These are phyloP conservation scores for Pterois miles DNA, from an alignment of 2,797 vertebrate genomes.

Conservation along the genomic window DNA sequence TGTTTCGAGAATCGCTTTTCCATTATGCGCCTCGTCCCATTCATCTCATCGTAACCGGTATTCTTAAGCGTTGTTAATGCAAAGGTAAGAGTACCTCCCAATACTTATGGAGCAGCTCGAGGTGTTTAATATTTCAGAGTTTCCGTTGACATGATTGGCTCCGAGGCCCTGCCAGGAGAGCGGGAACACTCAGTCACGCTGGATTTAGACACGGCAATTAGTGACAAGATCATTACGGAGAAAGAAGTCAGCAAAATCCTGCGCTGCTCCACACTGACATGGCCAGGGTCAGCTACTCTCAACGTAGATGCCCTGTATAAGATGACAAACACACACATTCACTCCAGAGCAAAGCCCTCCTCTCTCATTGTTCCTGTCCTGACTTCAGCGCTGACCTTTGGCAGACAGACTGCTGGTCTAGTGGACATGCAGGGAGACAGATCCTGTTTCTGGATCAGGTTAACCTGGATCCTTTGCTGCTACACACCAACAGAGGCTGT, in stretches of 20 bases:
- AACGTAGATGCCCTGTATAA: conserved; percentile 8
- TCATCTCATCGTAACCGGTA: conserved; percentile 40
- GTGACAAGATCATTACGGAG: conserved; percentile 64
- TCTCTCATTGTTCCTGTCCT: conserved; percentile 50
- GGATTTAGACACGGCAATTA: conserved; percentile 81
- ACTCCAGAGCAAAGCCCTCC: conserved; percentile 11
- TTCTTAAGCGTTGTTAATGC: conserved; percentile 68
- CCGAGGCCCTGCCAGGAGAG: conserved; percentile 44
- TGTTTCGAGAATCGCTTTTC: conserved; percentile 66
- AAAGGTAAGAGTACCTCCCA: conserved; percentile 67
- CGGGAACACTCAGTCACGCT: conserved; percentile 74
- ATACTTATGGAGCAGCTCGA: conserved; percentile 60
- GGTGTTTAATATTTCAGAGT: conserved; percentile 83
- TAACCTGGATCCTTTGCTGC: conserved; percentile 61
- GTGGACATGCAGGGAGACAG: conserved; percentile 65
- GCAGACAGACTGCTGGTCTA: conserved; percentile 63
- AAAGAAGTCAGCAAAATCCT: conserved; percentile 61
- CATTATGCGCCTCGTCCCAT: conserved; percentile 53
- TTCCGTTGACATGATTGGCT: conserved; percentile 72
- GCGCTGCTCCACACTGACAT: conserved; percentile 3
- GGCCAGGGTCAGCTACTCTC: conserved; percentile 4
- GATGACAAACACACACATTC: conserved; percentile 23
- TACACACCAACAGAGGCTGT: conserved; percentile 27
- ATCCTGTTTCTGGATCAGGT: conserved; percentile 82
- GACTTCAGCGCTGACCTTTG: conserved; percentile 70